Base-by-base conservation (phyloP, 2,113 vertebrate species). In the Sturnira hondurensis region DNA sequence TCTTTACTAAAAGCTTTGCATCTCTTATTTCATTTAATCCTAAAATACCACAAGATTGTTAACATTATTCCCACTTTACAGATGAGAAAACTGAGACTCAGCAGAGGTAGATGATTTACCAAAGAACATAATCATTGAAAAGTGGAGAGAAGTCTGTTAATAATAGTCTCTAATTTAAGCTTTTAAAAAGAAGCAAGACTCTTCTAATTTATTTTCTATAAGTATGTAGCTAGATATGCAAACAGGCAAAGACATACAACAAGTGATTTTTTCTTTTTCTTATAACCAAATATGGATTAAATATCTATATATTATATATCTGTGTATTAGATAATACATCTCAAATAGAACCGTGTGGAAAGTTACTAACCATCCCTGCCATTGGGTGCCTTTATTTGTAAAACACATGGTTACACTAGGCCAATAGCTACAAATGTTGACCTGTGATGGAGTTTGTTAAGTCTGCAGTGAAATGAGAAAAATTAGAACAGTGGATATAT, bases 381-480 rank as follows among this genome's bases (percentile, higher is more conserved):
- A 6, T 54, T 68, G 10, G 17, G 3, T 50, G 16, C 90, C 38
- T 88, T 89, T 14, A 63, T 56, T 85, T 90, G 24, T 33, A 94
- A 96, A 84, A 71, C 71, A 86, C 93, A 89, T 56, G 26, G 10
- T 68, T 91, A 71, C 58, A 1, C 36, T 92, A 87, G 11, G 28
- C 43, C 41, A 68, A 0, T 81, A 33, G 28, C 50, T 93, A 82
- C 45, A 71, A 95, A 43, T 80, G 78, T 16, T 95, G 52, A 3
- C 52, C 47, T 70, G 13, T 76, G 52, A 71, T 50, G 3, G 36
- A 43, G 80, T 91, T 87, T 33, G 58, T 86, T 1, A 33, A 45
- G 22, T 81, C 45, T 93, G 24, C 65, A 67, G 36, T 73, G 28
- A 92, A 91, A 93, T 85, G 50, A 92, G 50, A 90, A 93, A 93